These are phyloP conservation scores for Amphipoea lucens DNA, from an alignment of 2,888 invertebrate genomes.

Conservation along the genomic window DNA sequence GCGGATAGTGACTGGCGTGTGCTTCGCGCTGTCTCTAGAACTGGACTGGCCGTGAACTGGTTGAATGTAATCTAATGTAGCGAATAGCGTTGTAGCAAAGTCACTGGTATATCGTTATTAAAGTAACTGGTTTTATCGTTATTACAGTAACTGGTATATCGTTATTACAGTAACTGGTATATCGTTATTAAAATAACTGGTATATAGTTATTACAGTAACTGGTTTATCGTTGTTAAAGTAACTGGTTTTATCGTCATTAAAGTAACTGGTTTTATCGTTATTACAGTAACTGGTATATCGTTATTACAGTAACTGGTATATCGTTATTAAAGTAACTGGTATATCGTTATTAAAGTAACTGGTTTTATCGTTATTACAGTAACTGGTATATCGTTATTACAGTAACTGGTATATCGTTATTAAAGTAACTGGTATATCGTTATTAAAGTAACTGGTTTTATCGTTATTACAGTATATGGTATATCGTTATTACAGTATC, in stretches of 20 bases:
- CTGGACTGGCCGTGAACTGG: conserved; percentile 51
- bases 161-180: too few relatives aligned
- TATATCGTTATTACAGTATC: too few relatives aligned
- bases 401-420: too few relatives aligned
- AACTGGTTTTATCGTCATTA: background rate
- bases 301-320: background rate
- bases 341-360: background rate
- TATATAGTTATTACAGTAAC: too few relatives aligned
- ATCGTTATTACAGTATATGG: conserved; percentile 4
- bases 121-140: background rate
- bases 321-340: background rate
- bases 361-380: too few relatives aligned
- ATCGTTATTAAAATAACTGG: too few relatives aligned
- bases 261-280: background rate
- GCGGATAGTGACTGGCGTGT: conserved; percentile 30
- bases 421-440: too few relatives aligned
- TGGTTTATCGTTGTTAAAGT: too few relatives aligned
- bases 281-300: too few relatives aligned
- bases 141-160: too few relatives aligned
- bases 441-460: background rate
- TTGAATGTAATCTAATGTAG: background rate
- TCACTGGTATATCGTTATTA: background rate
- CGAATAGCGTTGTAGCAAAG: background rate
- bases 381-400: too few relatives aligned
- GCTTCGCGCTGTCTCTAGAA: background rate